These are phyloP conservation scores for Numida meleagris DNA, from an alignment of 2,113 vertebrate genomes.

Conservation along the genomic window DNA sequence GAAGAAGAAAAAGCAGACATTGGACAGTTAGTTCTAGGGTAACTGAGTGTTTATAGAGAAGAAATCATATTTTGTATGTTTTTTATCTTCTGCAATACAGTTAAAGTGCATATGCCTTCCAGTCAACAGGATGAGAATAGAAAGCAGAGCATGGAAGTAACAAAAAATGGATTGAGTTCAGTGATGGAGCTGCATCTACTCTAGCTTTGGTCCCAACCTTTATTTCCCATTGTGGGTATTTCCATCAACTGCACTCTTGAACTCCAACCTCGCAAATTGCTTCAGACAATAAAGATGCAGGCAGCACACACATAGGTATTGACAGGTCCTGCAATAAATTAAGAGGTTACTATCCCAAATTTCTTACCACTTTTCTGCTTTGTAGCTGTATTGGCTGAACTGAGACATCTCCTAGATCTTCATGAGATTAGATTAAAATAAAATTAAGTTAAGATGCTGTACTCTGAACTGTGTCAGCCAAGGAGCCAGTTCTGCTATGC, in stretches of 20 bases:
- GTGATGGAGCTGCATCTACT: not conserved
- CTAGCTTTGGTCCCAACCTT: not conserved
- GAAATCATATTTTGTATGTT: not conserved
- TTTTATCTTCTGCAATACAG: not conserved
- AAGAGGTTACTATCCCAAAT: not conserved
- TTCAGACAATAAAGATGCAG: not conserved
- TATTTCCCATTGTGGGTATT: not conserved
- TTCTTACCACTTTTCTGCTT: not conserved
- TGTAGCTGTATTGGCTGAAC: not conserved
- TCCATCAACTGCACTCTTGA: not conserved
- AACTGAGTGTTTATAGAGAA: not conserved
- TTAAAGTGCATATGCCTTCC: not conserved
- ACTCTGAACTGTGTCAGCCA: not conserved
- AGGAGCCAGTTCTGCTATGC: not conserved
- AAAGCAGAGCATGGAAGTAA: not conserved
- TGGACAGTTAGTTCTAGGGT: not conserved
- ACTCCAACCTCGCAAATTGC: not conserved
- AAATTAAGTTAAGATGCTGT: not conserved
- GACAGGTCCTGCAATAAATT: not conserved
- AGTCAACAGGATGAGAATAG: not conserved
- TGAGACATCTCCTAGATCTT: not conserved
- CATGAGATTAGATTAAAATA: not conserved
- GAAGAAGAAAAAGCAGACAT: slow-evolving; percentile 20
- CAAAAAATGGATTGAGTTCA: not conserved
- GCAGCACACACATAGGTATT: not conserved